Evolutionary conservation across 2,888 invertebrate genomes (phyloP), one percentile per base, ranked within the genome.

Genomic region (Diarsia rubi): DNA sequence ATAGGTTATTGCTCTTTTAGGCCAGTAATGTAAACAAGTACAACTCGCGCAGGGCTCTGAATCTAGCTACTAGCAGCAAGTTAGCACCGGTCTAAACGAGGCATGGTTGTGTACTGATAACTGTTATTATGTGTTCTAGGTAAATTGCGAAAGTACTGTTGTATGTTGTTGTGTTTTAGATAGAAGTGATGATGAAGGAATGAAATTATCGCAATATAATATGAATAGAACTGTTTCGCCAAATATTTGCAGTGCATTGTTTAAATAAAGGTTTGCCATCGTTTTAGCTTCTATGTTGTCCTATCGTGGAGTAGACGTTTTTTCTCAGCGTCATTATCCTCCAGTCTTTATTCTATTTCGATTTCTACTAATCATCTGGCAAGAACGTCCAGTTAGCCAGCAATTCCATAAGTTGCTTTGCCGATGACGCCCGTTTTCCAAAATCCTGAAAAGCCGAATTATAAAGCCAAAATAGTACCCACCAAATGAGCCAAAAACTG

Each of bases 1-100:
- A 54, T 86, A 82, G 89, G 90, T 84, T 89, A 87, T 88, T 89
- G 90, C 85, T 86, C 89, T 88, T 79, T 86, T 80, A 68, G 78
- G 71, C 80, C 69, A 71, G 79, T 64, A 74, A 65, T 60, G 81
- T 82, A 84, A 83, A 88, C 85, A 84, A 77, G 66, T 79, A 73
- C 47, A 31, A 62, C 66, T 74, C 37, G 57, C 73, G 44, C 21
- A 77, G 60, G 80, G 73, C 69, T 75, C 68, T 86, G 87, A 87
- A 74, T 86, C 87, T 47, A 60, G 62, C 65, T 27, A 62, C 62
- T 64, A 52, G 57, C 68, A 65, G 24, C 57, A 21, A 78, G 60
- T 86, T 86, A 80, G 80, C 86, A 71, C 49, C 45, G 31, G 31
- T 65, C 68, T 85, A 85, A 82, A 85, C 66, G 69, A 76, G 60